phyloP scores from a whole-genome alignment of 1,140 invertebrate genomes.

The Zaprionus kolodkinae region DNA sequence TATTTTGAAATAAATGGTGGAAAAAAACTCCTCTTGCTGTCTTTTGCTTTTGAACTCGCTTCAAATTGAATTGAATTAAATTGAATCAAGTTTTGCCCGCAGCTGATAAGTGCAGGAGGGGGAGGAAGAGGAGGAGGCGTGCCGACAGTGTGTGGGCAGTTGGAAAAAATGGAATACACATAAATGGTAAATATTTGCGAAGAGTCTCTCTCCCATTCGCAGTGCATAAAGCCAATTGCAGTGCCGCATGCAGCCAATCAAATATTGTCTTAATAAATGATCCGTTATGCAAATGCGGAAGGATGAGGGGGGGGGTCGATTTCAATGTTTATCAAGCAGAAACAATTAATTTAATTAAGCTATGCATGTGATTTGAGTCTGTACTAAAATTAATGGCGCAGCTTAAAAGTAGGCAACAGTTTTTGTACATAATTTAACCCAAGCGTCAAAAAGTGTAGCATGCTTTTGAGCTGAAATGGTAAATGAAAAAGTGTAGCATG shows the following conservation, averaged over 20 bases:
- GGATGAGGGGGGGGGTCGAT: conserved; percentile 9
- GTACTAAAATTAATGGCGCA: not conserved
- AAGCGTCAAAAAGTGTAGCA: not conserved
- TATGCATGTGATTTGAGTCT: not conserved
- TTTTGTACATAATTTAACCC: not conserved
- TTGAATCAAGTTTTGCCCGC: conserved; percentile 57
- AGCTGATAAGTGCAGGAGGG: conserved; percentile 43
- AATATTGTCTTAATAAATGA: conserved; percentile 49
- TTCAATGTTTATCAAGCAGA: conserved; percentile 22
- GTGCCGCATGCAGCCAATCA: conserved; percentile 30
- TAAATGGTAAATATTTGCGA: conserved; percentile 40
- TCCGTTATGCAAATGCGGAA: conserved; percentile 12
- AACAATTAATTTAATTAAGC: conserved; percentile 40
- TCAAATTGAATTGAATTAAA: conserved; percentile 70
- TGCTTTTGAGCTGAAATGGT: not conserved
- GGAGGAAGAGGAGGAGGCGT: not conserved
- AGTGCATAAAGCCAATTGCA: conserved; percentile 31
- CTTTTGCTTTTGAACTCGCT: conserved; percentile 34
- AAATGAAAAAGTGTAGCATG: no score
- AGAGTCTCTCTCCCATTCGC: conserved; percentile 16
- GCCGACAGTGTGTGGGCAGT: not conserved
- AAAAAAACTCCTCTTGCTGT: conserved; percentile 32
- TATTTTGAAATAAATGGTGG: conserved; percentile 72
- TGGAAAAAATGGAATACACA: conserved; percentile 5
- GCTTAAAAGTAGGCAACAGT: not conserved